Evolutionary conservation across 2,113 vertebrate genomes (phyloP), one percentile per base, ranked within the genome.

Genomic region (Engystomops pustulosus): DNA sequence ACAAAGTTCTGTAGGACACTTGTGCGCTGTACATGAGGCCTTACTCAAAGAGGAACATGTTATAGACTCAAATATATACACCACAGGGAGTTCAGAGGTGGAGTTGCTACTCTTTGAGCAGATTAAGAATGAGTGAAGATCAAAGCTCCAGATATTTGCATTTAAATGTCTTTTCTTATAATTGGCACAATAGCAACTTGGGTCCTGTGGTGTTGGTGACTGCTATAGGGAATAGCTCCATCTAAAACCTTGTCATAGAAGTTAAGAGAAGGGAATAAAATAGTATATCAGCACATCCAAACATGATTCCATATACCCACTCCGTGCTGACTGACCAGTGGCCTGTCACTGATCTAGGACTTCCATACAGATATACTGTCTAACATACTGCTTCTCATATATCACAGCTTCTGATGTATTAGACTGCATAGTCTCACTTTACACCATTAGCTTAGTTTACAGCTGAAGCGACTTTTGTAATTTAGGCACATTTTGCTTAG

Each of bases 121-220:
- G 68, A 70, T 69, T 69, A 38, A 12, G 20, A 65, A 65, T 12
- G 34, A 36, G 23, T 51, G 2, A 71, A 71, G n/a, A 82, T 82
- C 51, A 82, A 82, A 82, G 69, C 25, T 18, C 18, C 25, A 3
- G 6, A n/a, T 58, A 60, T 74, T 55, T 30, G 49, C 51, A 72
- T 55, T 25, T 58, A 32, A 72, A 70, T 81, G 67, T 23, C 14
- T 68, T 17, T 27, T 47, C 70, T 17, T 47, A 36, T 47, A 62
- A 58, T 25, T 30, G 36, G 51, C 36, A 58, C 80, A 58, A 60
- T 74, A n/a, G 51, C 23, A 2, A 36, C 15, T 17, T 49, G 32
- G n/a, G 58, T 85, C 86, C 71, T 80, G 3, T 34, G 25, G 71
- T 36, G 23, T 71, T 86, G 74, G 38, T 45, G 83, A 32, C 71